Conservation (phyloP, 2,113 vertebrate species). For the Microtus oregoni region DNA sequence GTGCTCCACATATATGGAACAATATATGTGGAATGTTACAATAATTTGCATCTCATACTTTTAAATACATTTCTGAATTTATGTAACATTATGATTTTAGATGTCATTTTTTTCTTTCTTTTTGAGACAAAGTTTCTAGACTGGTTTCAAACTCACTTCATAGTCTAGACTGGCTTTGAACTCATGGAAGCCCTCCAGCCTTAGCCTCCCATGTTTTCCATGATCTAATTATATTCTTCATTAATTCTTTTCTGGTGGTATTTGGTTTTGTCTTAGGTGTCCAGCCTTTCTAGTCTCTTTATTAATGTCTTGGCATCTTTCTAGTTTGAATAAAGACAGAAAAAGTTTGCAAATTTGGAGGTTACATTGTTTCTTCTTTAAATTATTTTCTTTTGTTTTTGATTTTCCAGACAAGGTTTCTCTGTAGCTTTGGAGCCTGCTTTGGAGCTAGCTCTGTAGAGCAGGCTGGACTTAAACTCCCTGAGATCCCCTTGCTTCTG, state of each 20-base stretch:
- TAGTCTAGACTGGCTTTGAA: background rate
- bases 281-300: background rate
- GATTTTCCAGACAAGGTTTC: no score
- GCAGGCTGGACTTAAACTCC: no score
- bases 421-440: no score
- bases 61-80: background rate
- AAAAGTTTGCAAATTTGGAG: background rate
- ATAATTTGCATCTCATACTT: conserved; percentile 19
- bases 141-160: background rate
- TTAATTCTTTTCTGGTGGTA: background rate
- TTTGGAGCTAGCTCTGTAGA: no score
- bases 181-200: background rate
- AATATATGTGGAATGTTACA: background rate
- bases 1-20: no score
- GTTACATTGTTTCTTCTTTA: background rate
- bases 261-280: background rate
- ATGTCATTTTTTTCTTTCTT: background rate
- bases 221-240: background rate
- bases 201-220: background rate
- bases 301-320: conserved; percentile 12
- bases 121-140: background rate
- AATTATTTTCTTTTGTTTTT: no score
- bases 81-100: background rate
- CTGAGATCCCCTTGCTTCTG: no score
- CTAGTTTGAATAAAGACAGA: background rate